These are phyloP conservation scores for Conomelus anceps DNA, from an alignment of 2,888 invertebrate genomes.

Conservation along the genomic window DNA sequence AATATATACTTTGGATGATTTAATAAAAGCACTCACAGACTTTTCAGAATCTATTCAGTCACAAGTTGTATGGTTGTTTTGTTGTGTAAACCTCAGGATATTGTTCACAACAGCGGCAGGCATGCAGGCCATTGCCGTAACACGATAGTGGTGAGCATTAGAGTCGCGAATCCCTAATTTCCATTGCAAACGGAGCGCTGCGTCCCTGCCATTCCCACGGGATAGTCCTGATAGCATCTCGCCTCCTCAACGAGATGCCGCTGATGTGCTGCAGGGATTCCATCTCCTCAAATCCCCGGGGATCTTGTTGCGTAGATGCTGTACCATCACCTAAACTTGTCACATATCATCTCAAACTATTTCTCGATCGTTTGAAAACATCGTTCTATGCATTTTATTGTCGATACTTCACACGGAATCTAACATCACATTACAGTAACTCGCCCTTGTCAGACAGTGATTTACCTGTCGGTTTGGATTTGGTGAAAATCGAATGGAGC, in stretches of 20 bases:
- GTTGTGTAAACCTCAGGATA: neutral
- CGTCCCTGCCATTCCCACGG: neutral
- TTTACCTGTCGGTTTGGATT: too few relatives aligned
- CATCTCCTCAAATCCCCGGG: neutral
- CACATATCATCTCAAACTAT: neutral
- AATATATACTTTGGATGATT: neutral
- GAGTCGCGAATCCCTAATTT: neutral
- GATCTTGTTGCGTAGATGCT: neutral
- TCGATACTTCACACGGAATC: neutral
- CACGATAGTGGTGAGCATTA: neutral
- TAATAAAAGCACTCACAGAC: neutral
- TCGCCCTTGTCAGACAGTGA: too few relatives aligned
- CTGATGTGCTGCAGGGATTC: neutral
- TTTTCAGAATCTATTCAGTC: neutral
- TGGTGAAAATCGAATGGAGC: too few relatives aligned
- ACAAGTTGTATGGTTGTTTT: neutral
- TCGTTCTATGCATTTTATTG: neutral
- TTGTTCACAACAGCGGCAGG: neutral
- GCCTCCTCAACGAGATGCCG: neutral
- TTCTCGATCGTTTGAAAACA: neutral
- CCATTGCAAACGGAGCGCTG: neutral
- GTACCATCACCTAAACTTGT: neutral
- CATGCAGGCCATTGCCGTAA: neutral
- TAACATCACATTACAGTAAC: too few relatives aligned
- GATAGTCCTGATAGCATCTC: neutral